Conservation (phyloP, 2,113 vertebrate genomes). For the Myotis lucifugus region DNA sequence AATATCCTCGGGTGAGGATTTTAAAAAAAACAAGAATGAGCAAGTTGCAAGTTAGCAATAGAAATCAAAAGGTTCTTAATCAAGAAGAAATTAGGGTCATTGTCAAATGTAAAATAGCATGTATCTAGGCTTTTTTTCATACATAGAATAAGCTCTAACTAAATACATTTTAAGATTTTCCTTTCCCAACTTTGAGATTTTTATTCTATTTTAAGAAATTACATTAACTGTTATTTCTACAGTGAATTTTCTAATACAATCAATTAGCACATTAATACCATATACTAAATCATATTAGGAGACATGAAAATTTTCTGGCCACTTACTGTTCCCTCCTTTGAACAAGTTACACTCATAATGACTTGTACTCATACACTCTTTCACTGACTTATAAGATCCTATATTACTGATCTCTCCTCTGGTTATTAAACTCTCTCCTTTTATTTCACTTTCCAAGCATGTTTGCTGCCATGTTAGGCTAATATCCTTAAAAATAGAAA, state of each 20-base stretch:
- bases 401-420: neutral
- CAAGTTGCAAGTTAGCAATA: neutral
- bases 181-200: neutral
- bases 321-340: neutral
- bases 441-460: neutral
- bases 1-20: too few relatives aligned
- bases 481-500: neutral
- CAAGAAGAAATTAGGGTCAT: neutral
- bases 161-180: neutral
- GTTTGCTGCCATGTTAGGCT: neutral
- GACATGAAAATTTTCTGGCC: neutral
- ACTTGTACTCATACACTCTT: neutral
- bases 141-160: neutral
- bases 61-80: neutral
- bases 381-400: neutral
- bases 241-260: neutral
- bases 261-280: neutral
- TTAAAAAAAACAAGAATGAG: neutral
- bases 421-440: neutral
- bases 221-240: conserved; percentile 6
- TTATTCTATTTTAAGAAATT: conserved; percentile 2
- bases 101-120: neutral
- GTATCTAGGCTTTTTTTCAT: neutral
- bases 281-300: neutral
- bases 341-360: neutral